Conservation (phyloP, 2,113 vertebrate species). For the Stigmatopora argus region DNA sequence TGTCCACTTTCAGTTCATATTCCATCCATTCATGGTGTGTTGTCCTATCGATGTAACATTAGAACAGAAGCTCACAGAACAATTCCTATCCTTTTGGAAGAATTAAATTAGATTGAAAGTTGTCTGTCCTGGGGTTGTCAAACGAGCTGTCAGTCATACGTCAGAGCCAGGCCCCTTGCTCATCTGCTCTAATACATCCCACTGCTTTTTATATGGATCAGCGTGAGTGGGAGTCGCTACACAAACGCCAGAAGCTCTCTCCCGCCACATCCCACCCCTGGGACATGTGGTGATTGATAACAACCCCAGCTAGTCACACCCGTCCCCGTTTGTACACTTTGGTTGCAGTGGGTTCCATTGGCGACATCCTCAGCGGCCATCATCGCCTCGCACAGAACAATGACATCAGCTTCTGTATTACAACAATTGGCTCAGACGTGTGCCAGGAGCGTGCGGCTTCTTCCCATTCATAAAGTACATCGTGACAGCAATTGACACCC, state of each 20-base stretch:
- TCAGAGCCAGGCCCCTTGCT: slow-evolving; percentile 52
- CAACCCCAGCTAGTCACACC: slow-evolving; percentile 51
- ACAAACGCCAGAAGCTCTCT: slow-evolving; percentile 41
- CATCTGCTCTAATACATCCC: slow-evolving; percentile 73
- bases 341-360: slow-evolving; percentile 46
- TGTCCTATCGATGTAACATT: slow-evolving; percentile 51
- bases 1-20: slow-evolving; percentile 41
- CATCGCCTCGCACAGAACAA: slow-evolving; percentile 27
- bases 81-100: slow-evolving; percentile 56
- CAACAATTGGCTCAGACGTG: slow-evolving; percentile 16
- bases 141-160: slow-evolving; percentile 74
- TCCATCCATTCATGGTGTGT: slow-evolving; percentile 36
- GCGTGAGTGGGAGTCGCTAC: slow-evolving; percentile 54
- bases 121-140: slow-evolving; percentile 69
- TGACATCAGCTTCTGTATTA: slow-evolving; percentile 38
- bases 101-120: slow-evolving; percentile 72
- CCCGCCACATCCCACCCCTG: slow-evolving; percentile 17
- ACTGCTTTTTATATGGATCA: slow-evolving; percentile 65
- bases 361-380: slow-evolving; percentile 42
- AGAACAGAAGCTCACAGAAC: slow-evolving; percentile 64
- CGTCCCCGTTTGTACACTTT: slow-evolving; percentile 59
- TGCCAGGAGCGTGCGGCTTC: slow-evolving; percentile 21
- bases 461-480: slow-evolving; percentile 45
- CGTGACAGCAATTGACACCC: slow-evolving; percentile 44
- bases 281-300: slow-evolving; percentile 61